These are phyloP conservation scores for Dryadula phaetusa DNA, from an alignment of 2,888 invertebrate genomes.

Conservation along the genomic window DNA sequence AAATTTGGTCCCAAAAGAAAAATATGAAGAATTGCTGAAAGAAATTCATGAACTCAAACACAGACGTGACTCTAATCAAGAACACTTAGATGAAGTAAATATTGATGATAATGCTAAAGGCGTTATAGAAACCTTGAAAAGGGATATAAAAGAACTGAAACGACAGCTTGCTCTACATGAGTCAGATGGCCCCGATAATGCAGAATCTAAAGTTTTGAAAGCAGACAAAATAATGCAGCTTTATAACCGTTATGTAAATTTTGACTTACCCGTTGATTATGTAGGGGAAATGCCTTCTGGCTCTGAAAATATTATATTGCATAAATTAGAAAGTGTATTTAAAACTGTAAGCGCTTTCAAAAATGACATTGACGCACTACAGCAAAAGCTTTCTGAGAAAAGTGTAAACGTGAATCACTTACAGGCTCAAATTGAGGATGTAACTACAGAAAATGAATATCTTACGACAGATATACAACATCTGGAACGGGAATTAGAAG, in stretches of 20 bases:
- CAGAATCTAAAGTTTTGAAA: constrained; percentile 63
- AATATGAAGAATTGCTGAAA: constrained; percentile 67
- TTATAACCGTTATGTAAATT: constrained; percentile 77
- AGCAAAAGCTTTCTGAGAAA: constrained; percentile 84
- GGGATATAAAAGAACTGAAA: constrained; percentile 74
- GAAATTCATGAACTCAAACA: constrained; percentile 67
- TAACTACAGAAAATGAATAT: constrained; percentile 78
- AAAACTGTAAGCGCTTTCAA: constrained; percentile 84
- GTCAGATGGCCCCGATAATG: constrained; percentile 50
- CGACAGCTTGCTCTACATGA: constrained; percentile 68
- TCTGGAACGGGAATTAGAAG: constrained; percentile 85
- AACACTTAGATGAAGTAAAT: constrained; percentile 73
- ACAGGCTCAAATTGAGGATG: constrained; percentile 83
- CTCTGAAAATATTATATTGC: constrained; percentile 66
- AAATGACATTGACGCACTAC: constrained; percentile 83
- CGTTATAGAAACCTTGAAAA: constrained; percentile 77
- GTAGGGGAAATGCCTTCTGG: constrained; percentile 75
- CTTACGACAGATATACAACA: constrained; percentile 76
- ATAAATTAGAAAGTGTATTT: constrained; percentile 81
- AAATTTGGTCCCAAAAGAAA: constrained; percentile 66
- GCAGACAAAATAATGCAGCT: constrained; percentile 72
- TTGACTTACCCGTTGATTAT: constrained; percentile 77
- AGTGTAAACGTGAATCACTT: constrained; percentile 80
- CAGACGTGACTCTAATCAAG: constrained; percentile 61
- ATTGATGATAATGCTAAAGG: constrained; percentile 80